Evolutionary conservation across 1,140 invertebrate genomes (phyloP).

Genomic region (Monomorium pharaonis): DNA sequence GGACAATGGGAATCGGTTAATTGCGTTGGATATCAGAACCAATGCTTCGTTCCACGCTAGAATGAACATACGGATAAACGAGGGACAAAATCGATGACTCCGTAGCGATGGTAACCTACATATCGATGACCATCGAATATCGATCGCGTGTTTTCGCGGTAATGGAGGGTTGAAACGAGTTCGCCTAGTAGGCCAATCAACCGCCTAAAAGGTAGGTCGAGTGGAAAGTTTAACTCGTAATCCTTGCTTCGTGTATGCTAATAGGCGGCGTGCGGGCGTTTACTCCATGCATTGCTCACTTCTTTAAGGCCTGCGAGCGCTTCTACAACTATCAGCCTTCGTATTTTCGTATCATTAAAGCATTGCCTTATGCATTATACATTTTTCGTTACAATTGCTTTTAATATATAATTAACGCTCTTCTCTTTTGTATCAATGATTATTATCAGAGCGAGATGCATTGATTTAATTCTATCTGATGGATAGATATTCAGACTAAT

Average conservation of each 20-base stretch:
- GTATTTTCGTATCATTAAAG: background rate
- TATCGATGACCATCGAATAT: conserved; percentile 70
- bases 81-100: conserved; percentile 61
- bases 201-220: conserved; percentile 56
- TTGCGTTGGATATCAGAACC: conserved; percentile 47
- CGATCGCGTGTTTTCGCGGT: conserved; percentile 57
- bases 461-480: background rate
- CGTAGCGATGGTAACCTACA: conserved; percentile 56
- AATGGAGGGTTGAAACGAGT: conserved; percentile 67
- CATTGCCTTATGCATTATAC: background rate
- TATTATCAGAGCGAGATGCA: background rate
- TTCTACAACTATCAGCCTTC: background rate
- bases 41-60: conserved; percentile 5
- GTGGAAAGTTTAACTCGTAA: conserved; percentile 65
- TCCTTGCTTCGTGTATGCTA: conserved; percentile 33
- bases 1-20: conserved; percentile 39
- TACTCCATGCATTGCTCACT: background rate
- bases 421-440: background rate
- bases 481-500: conserved; percentile 20
- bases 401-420: background rate
- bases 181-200: conserved; percentile 49
- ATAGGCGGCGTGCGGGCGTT: background rate
- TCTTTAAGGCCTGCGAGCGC: background rate
- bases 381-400: background rate
- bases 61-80: conserved; percentile 54